These are phyloP conservation scores for Alviniconcha strummeri DNA, from an alignment of 2,888 invertebrate genomes.

Conservation along the genomic window DNA sequence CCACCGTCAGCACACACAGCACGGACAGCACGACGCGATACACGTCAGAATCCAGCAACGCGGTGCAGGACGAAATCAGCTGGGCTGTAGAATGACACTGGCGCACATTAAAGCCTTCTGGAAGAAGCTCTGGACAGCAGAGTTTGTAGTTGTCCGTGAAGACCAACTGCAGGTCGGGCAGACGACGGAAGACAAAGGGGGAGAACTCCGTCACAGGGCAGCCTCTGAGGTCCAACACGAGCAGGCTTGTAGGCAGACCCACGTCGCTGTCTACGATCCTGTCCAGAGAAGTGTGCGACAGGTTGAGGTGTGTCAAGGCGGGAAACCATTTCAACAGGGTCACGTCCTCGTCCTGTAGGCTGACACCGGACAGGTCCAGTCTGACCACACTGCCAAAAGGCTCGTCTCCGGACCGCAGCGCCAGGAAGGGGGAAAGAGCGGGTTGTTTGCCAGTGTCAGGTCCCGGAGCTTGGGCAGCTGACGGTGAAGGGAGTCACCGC, in stretches of 20 bases:
- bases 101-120: constrained; percentile 15
- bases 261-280: background rate
- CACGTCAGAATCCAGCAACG: constrained; percentile 20
- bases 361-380: background rate
- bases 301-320: constrained; percentile 20
- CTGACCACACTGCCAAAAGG: background rate
- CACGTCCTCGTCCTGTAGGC: background rate
- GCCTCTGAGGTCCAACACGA: constrained; percentile 23
- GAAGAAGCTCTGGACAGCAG: constrained; percentile 31
- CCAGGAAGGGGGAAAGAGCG: background rate
- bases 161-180: background rate
- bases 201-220: background rate
- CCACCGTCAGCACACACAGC: constrained; percentile 22
- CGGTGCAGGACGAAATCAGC: constrained; percentile 35
- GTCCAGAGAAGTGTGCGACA: background rate
- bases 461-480: background rate
- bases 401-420: background rate
- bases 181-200: background rate
- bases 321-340: background rate
- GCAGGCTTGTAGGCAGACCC: background rate
- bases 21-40: constrained; percentile 27
- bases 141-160: constrained; percentile 31
- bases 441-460: background rate
- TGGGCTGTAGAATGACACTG: constrained; percentile 30
- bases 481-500: background rate